Evolutionary conservation across 1,140 invertebrate genomes (phyloP).

Genomic region (Drosophila jambulina): DNA sequence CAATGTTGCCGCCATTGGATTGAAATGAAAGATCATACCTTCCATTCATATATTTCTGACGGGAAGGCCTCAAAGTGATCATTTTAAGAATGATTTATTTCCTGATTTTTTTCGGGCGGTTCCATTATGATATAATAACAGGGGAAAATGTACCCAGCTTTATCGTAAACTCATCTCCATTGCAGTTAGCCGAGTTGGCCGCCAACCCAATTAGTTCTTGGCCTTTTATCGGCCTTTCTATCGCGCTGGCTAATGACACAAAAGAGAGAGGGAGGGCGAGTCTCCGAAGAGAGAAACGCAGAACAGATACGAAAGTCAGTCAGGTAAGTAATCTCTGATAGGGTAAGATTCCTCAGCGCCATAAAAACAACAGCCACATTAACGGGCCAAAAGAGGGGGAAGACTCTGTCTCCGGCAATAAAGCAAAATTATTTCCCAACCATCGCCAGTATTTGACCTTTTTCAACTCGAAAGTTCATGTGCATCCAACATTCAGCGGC

Average conservation of each 20-base stretch:
- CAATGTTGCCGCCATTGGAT: constrained; percentile 33
- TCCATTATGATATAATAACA: neutral
- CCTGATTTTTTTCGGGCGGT: neutral
- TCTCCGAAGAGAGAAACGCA: neutral
- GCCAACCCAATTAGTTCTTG: constrained; percentile 23
- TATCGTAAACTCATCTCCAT: constrained; percentile 36
- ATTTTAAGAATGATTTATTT: constrained; percentile 29
- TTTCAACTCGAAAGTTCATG: constrained; percentile 74
- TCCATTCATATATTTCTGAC: neutral
- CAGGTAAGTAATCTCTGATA: constrained; percentile 46
- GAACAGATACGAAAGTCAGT: neutral
- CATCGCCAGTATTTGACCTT: constrained; percentile 59
- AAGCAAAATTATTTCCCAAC: constrained; percentile 71
- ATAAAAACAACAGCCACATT: constrained; percentile 41
- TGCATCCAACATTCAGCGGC: constrained; percentile 31
- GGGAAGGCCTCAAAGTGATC: constrained; percentile 11
- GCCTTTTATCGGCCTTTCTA: constrained; percentile 60
- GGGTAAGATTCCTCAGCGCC: constrained; percentile 32
- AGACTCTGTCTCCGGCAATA: constrained; percentile 42
- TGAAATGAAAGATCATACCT: constrained; percentile 2
- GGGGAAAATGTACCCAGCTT: constrained; percentile 7
- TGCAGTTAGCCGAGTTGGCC: constrained; percentile 8
- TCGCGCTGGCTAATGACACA: constrained; percentile 60
- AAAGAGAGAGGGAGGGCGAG: constrained; percentile 25
- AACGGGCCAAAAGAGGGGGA: constrained; percentile 19